These are phyloP conservation scores for Rhinoraja longicauda DNA, from an alignment of 2,797 vertebrate species.

Conservation along the genomic window DNA sequence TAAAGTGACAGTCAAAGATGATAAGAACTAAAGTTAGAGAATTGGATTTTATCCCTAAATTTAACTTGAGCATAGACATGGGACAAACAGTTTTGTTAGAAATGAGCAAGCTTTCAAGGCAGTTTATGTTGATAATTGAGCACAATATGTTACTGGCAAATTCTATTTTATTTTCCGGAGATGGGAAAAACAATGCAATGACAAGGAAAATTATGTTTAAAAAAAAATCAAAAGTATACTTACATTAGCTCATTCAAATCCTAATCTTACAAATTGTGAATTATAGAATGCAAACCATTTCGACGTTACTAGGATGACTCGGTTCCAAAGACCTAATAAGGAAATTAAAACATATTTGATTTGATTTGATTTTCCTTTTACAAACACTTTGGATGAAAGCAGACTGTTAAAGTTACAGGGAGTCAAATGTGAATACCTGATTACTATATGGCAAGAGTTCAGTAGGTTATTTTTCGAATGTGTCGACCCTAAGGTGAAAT, in stretches of 20 bases:
- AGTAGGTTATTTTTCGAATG: neutral
- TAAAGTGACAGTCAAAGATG: neutral
- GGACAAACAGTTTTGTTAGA: no score
- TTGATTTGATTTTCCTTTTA: neutral
- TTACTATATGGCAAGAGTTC: neutral
- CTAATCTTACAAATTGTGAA: neutral
- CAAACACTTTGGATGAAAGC: neutral
- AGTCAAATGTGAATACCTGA: neutral
- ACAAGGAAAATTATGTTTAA: neutral
- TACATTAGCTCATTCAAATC: neutral
- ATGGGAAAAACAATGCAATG: neutral
- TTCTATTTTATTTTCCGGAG: neutral
- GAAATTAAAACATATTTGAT: neutral
- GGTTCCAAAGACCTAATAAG: neutral
- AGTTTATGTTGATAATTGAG: neutral
- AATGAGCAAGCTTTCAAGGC: neutral
- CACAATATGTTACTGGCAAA: neutral
- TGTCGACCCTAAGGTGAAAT: neutral
- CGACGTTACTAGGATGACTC: neutral
- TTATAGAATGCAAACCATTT: neutral
- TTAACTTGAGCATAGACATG: neutral
- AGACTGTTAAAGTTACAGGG: neutral
- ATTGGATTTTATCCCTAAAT: neutral
- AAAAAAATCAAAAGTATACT: neutral
- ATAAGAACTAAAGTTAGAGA: neutral